These are phyloP conservation scores for Pelodytes ibericus DNA, from an alignment of 2,797 vertebrate species.

Conservation along the genomic window DNA sequence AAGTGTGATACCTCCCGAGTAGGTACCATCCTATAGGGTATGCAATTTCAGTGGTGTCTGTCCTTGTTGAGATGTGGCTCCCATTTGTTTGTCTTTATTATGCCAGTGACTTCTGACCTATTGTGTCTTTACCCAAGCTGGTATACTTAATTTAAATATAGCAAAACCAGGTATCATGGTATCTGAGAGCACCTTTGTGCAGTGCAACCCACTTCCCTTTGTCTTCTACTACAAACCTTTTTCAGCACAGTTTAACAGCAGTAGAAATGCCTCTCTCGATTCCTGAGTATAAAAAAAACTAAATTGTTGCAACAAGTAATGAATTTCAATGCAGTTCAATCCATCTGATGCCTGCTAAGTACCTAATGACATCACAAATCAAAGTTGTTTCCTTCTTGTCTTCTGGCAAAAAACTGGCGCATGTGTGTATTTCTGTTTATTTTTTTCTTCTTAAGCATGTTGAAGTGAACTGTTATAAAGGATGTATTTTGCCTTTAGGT, in stretches of 20 bases:
- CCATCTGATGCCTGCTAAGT: slow-evolving; percentile 31
- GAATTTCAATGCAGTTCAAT: slow-evolving; percentile 34
- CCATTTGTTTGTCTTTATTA: too few relatives aligned
- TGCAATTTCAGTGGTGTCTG: too few relatives aligned
- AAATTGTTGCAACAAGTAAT: slow-evolving; percentile 31
- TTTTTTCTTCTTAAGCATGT: slow-evolving; percentile 27
- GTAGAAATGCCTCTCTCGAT: slow-evolving; percentile 12
- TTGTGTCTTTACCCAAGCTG: too few relatives aligned
- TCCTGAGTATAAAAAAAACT: slow-evolving; percentile 17
- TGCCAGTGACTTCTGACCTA: too few relatives aligned
- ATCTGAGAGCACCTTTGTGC: too few relatives aligned
- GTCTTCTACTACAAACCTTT: too few relatives aligned
- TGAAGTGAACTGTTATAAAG: slow-evolving; percentile 34
- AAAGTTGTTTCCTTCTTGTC: slow-evolving; percentile 20
- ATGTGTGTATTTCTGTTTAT: slow-evolving; percentile 25
- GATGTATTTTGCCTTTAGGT: slow-evolving; percentile 27
- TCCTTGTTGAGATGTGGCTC: too few relatives aligned
- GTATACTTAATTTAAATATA: too few relatives aligned
- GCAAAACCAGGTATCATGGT: too few relatives aligned
- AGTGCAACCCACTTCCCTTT: too few relatives aligned
- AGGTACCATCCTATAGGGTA: too few relatives aligned
- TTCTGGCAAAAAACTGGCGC: slow-evolving; percentile 16
- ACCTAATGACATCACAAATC: slow-evolving; percentile 48
- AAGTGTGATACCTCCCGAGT: too few relatives aligned
- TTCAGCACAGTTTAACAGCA: slow-evolving; percentile 2